Percentiles rank a stretch among this genome's conserved stretches.
phyloP scores from a whole-genome alignment of 2,113 vertebrate genomes.

The Embiotoca jacksoni region DNA sequence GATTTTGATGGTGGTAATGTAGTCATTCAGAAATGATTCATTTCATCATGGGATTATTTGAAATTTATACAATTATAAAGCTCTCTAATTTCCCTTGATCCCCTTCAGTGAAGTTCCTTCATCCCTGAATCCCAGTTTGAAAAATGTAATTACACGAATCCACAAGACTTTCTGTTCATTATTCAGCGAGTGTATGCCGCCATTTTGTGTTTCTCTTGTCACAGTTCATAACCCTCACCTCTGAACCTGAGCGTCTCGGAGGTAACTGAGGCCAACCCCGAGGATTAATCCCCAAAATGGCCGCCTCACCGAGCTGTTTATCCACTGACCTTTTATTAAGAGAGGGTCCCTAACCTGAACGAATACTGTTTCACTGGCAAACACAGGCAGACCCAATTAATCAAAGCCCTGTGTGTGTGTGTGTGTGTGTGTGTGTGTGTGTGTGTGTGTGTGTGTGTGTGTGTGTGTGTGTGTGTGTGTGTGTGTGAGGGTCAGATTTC shows the following conservation, averaged over 20 bases:
- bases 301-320: constrained; percentile 64
- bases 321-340: constrained; percentile 73
- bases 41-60: constrained; percentile 13
- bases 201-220: constrained; percentile 53
- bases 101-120: constrained; percentile 8
- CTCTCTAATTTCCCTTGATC: constrained; percentile 4
- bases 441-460: constrained; percentile 65
- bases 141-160: constrained; percentile 30
- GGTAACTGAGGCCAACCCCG: constrained; percentile 50
- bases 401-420: constrained; percentile 77
- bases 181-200: constrained; percentile 15
- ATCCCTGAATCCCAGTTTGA: neutral
- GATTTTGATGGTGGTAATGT: neutral
- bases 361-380: constrained; percentile 77
- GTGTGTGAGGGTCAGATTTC: constrained; percentile 71
- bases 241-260: constrained; percentile 60
- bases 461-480: constrained; percentile 51
- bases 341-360: constrained; percentile 65
- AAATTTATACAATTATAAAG: neutral
- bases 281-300: constrained; percentile 72
- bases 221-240: constrained; percentile 75
- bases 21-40: neutral
- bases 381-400: constrained; percentile 76
- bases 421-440: constrained; percentile 49
- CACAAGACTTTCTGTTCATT: constrained; percentile 35